A percentile compares a stretch with the other conserved stretches of the same genome.
These are phyloP conservation scores for Falco berigora DNA, from an alignment of 2,797 vertebrate species.

Conservation along the genomic window DNA sequence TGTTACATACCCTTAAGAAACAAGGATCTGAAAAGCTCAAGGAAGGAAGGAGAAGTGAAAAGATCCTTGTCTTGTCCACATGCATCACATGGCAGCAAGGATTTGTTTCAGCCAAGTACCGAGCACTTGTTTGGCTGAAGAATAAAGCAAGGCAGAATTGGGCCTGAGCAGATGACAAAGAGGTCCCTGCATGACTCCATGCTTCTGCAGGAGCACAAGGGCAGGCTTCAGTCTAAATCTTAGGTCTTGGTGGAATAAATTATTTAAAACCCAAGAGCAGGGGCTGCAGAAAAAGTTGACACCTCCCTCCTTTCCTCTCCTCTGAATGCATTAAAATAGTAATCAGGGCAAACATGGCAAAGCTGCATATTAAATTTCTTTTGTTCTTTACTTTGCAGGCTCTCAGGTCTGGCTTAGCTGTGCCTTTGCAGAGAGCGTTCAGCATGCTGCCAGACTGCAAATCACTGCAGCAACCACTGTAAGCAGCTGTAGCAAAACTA, in stretches of 20 bases:
- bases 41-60: neutral
- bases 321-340: neutral
- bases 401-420: neutral
- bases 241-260: neutral
- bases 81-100: neutral
- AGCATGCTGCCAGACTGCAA: neutral
- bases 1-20: neutral
- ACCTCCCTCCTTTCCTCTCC: neutral
- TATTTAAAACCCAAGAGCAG: neutral
- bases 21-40: slow-evolving; percentile 28
- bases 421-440: neutral
- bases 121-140: neutral
- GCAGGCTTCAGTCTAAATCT: neutral
- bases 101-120: neutral
- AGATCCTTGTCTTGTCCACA: slow-evolving; percentile 21
- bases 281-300: neutral
- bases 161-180: neutral
- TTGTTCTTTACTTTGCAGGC: neutral
- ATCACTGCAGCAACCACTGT: neutral
- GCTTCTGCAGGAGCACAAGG: neutral
- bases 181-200: neutral
- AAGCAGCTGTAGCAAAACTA: neutral
- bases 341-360: neutral
- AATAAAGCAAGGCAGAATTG: neutral
- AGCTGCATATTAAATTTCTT: neutral